These are phyloP conservation scores for Tipula confusa DNA, from an alignment of 2,888 invertebrate species.

Conservation along the genomic window DNA sequence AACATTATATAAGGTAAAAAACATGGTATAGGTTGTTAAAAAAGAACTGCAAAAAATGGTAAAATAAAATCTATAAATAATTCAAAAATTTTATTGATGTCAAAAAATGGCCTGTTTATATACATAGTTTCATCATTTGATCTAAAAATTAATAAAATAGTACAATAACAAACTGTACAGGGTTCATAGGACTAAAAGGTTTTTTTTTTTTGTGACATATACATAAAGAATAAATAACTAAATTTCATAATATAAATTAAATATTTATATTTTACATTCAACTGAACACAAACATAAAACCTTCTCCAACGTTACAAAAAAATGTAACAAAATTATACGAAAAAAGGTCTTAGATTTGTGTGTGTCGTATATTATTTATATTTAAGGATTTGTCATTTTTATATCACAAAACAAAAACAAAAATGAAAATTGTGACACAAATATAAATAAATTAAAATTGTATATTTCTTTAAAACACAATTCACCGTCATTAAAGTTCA, in stretches of 20 bases:
- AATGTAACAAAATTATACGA: not conserved
- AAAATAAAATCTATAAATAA: no score
- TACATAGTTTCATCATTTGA: no score
- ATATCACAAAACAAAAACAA: not conserved
- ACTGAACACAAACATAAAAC: not conserved
- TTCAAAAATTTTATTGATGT: no score
- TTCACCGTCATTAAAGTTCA: not conserved
- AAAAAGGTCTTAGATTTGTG: not conserved
- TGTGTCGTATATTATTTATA: not conserved
- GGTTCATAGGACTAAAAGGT: no score
- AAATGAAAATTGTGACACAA: not conserved
- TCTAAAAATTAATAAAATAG: no score
- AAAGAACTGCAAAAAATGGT: no score
- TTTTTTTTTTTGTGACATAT: no score
- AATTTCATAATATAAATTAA: not conserved
- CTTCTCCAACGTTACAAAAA: not conserved
- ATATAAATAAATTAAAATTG: constrained; percentile 3
- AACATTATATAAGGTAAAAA: no score
- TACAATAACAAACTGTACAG: no score
- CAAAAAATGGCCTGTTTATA: no score
- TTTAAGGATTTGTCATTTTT: not conserved
- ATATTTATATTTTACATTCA: not conserved
- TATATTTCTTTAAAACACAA: not conserved
- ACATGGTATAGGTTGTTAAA: no score
- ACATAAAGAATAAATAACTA: not conserved